These are phyloP conservation scores for Carterocephalus palaemon DNA, from an alignment of 2,888 invertebrate genomes.

Conservation along the genomic window DNA sequence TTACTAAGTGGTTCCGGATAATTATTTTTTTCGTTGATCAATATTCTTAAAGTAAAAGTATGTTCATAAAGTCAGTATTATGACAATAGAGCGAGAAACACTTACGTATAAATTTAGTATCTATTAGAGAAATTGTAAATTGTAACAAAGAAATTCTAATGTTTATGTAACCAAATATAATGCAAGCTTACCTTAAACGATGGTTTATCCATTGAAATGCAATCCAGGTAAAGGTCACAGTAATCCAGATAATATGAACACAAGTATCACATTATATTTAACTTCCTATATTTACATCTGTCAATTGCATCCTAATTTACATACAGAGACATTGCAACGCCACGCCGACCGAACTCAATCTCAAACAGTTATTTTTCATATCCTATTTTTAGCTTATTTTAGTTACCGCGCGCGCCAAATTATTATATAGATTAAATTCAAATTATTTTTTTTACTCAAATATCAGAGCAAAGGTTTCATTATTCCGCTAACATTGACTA, in stretches of 20 bases:
- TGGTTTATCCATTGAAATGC: slow-evolving; percentile 62
- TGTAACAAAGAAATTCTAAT: not conserved
- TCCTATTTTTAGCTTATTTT: slow-evolving; percentile 45
- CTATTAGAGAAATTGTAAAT: not conserved
- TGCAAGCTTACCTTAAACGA: slow-evolving; percentile 58
- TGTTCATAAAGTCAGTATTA: too few relatives aligned
- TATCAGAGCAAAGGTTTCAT: too few relatives aligned
- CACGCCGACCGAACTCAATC: slow-evolving; percentile 33
- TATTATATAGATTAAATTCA: slow-evolving; percentile 9
- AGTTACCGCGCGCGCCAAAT: slow-evolving; percentile 19
- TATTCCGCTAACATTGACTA: not conserved
- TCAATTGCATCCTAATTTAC: slow-evolving; percentile 51
- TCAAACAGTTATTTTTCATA: slow-evolving; percentile 44
- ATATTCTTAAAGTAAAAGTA: too few relatives aligned
- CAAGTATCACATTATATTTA: slow-evolving; percentile 28
- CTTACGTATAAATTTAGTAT: too few relatives aligned
- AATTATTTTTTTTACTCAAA: slow-evolving; percentile 8
- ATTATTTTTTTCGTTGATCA: slow-evolving; percentile 28
- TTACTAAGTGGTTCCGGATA: slow-evolving; percentile 12
- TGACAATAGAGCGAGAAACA: too few relatives aligned
- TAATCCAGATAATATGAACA: slow-evolving; percentile 35
- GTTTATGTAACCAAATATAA: not conserved
- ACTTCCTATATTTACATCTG: slow-evolving; percentile 33
- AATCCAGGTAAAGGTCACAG: slow-evolving; percentile 53
- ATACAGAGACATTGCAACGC: slow-evolving; percentile 53